Evolutionary conservation across 2,797 vertebrate genomes (phyloP), one percentile per base, ranked within the genome.

Genomic region (Neostethus bicornis): DNA sequence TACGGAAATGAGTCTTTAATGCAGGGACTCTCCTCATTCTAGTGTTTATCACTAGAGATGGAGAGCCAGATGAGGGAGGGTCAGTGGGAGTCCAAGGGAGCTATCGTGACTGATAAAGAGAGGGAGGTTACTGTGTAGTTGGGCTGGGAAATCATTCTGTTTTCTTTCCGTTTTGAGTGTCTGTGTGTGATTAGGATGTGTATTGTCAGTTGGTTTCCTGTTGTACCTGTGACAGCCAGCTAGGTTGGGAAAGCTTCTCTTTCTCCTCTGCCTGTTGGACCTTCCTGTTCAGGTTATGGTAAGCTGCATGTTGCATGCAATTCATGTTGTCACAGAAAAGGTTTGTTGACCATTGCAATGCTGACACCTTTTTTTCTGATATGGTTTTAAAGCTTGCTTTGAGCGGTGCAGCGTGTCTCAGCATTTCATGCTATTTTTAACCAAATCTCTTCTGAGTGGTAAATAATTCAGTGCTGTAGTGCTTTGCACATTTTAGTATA

Each of bases 381-480:
- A 10, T 39, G 48, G 26, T n/a, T 44, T 62, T 53, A 35, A 34
- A 61, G 51, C 53, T 60, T 26, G 12, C 39, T 31, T 12, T 35
- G 24, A 58, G 29, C 48, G 41, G 55, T 35, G 17, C 20, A 37
- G 28, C 13, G 41, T 10, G 41, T 51, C 49, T 61, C 58, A 47
- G 51, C 19, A 29, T 17, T 26, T 35, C 56, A 32, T 56, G 73
- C 77, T 85, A 80, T 87, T 89, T 88, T 82, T 81, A 81, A 70
- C 34, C 17, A 66, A 68, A 67, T 70, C 31, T 53, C 61, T 54
- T 53, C 39, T 52, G 28, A 54, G 58, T 63, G 68, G 70, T 89
- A 66, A 88, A 89, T 90, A 75, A 89, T 89, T 86, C 65, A 87
- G 62, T 49, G 51, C 28, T 69, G 44, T 51, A 34, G 39, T 59